Base-by-base conservation (phyloP, 2,797 vertebrate genomes). In the Tragelaphus eurycerus region DNA sequence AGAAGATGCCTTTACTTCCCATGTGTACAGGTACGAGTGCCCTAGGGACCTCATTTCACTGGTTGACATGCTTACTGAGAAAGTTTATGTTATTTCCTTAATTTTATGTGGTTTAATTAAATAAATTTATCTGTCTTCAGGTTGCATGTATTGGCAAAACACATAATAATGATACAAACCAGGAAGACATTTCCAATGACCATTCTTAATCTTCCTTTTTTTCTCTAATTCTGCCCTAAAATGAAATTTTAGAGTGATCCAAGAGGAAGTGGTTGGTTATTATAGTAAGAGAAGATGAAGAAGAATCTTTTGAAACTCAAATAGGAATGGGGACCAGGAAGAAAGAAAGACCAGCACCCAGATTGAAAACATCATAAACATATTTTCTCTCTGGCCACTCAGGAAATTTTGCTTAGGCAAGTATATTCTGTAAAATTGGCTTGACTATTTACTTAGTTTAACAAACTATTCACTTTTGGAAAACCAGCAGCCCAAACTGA, bases 391-490 rank as follows among this genome's bases (percentile, higher is more conserved):
- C 50, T 79, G 54, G 7, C 31, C 6, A 29, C 38, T 59, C 57
- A 78, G 48, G 29, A 67, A 52, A 94, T 95, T 91, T 91, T 46
- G 27, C 78, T 83, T 90, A 59, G 43, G 31, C 29, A 89, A 90
- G 6, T 86, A 29, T 67, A 82, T 86, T 46, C 23, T 43, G 27
- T n/a, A 89, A 97, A 52, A 87, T 34, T 86, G 38, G 31, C 29
- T 57, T 50, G 38, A 89, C 87, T 57, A 54, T 78, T 60, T 96
- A 95, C 57, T 97, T 92, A 64, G 57, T 84, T 97, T 93, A 85
- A 78, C 48, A 86, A 67, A 97, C 86, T 12, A 92, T 82, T 86
- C 48, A 64, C 8, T 97, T 48, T 95, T 85, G 59, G 88, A 50
- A 96, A 96, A 79, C 25, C 29, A 19, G 54, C 2, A 1, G 25